Conservation (phyloP, 2,797 vertebrate species). For the Sardinella longiceps region DNA sequence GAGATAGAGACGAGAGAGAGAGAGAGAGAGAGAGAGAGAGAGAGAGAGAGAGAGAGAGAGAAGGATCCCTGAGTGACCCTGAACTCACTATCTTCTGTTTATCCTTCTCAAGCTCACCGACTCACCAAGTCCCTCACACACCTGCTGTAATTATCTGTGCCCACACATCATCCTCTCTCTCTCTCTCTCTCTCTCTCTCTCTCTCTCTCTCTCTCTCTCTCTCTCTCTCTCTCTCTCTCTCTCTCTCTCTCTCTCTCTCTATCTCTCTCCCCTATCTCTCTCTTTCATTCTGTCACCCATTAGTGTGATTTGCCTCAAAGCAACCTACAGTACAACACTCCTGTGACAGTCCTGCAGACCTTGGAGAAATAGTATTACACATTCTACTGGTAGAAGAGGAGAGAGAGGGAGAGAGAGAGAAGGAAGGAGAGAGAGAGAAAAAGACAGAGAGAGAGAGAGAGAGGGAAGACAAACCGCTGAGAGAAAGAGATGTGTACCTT, state of each 20-base stretch:
- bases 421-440: neutral
- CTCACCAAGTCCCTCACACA: neutral
- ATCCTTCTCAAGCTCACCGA: neutral
- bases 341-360: neutral
- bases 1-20: neutral
- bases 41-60: neutral
- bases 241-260: neutral
- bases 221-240: neutral
- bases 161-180: neutral
- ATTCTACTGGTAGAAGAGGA: slow-evolving; percentile 7
- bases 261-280: no score
- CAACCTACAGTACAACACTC: no score
- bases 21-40: neutral
- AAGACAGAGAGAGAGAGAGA: neutral
- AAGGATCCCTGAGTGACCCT: neutral
- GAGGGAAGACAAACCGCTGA: neutral
- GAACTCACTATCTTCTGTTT: neutral
- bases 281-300: neutral
- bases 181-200: neutral
- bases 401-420: slow-evolving; percentile 35
- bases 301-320: neutral
- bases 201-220: neutral
- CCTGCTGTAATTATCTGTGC: neutral
- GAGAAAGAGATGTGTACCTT: neutral
- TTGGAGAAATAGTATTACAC: slow-evolving; percentile 18